Conservation (phyloP, 2,797 vertebrate species). For the Thalassophryne amazonica region DNA sequence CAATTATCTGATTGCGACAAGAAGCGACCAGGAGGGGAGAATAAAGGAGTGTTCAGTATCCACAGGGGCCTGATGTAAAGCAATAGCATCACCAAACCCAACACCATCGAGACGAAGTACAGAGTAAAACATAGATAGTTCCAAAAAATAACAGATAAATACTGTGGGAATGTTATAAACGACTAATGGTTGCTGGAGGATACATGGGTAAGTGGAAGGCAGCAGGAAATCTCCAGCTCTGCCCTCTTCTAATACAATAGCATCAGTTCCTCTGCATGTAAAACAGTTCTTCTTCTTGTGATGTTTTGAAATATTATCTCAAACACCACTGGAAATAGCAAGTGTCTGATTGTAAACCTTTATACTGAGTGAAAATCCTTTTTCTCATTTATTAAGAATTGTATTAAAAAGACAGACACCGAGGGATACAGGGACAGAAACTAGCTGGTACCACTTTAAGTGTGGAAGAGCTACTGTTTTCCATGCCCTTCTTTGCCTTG, state of each 20-base stretch:
- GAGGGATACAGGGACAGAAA: too few relatives aligned
- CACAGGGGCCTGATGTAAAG: conserved; percentile 27
- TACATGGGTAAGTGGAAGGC: neutral
- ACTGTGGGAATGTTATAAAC: neutral
- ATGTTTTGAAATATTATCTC: too few relatives aligned
- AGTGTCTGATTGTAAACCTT: too few relatives aligned
- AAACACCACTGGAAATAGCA: too few relatives aligned
- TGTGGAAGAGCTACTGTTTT: too few relatives aligned
- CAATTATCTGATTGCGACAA: conserved; percentile 65
- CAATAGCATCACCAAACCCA: conserved; percentile 16
- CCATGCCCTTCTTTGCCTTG: too few relatives aligned
- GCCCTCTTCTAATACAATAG: neutral
- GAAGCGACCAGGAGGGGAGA: conserved; percentile 39
- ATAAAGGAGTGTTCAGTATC: conserved; percentile 47
- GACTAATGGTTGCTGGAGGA: neutral
- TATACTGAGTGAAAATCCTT: too few relatives aligned
- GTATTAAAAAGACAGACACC: too few relatives aligned
- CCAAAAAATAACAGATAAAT: conserved; percentile 6
- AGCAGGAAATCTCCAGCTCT: neutral
- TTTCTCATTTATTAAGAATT: too few relatives aligned
- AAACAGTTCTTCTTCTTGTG: too few relatives aligned
- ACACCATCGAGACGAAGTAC: neutral
- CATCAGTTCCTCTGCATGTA: neutral
- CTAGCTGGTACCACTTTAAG: too few relatives aligned
- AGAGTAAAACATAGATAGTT: neutral